Evolutionary conservation across 2,888 invertebrate species (phyloP), one percentile per base, ranked within the genome.

Genomic region (Orchesellides sinensis): DNA sequence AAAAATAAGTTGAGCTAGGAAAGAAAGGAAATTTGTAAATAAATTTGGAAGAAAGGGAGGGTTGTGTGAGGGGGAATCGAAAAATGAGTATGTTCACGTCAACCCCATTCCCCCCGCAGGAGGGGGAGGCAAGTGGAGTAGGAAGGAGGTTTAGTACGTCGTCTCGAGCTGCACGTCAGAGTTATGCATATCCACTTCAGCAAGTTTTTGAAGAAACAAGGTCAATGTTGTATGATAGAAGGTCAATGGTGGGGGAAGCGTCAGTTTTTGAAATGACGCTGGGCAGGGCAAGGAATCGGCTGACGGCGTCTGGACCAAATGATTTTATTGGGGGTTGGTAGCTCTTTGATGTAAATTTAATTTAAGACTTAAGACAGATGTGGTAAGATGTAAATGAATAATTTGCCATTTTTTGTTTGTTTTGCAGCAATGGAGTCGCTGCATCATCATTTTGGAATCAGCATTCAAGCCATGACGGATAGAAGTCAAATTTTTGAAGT

Each of bases 401-500:
- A n/a, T 14, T 49, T 3, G 49, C 21, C 29, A 17, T 63, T 63
- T 35, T n/a, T 52, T 32, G 45, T 25, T n/a, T 45, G 8, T 70
- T 23, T 32, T 29, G 10, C 32, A 83, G 83, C 68, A 2, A 77
- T 87, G 82, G 80, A 84, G 12, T 19, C 40, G 0, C 59, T 87
- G 1, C 84, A 83, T 45, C 61, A 77, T 17, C 52, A 66, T 12
- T 87, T 87, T 66, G 66, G 83, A 14, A 49, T 73, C 12, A 69
- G 63, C 0, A 78, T 86, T 12, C 82, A 80, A 70, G 69, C 74
- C 21, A 84, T 87, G 83, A 78, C 73, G 6, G 65, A 83, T 14
- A 61, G 75, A 19, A 19, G 45, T 35, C 72, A 83, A 70, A 69
- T 87, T 32, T 86, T 86, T 81, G 84, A 86, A 40, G 84, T 83